Conservation (phyloP, 2,797 vertebrate genomes). For the Etheostoma perlongum region DNA sequence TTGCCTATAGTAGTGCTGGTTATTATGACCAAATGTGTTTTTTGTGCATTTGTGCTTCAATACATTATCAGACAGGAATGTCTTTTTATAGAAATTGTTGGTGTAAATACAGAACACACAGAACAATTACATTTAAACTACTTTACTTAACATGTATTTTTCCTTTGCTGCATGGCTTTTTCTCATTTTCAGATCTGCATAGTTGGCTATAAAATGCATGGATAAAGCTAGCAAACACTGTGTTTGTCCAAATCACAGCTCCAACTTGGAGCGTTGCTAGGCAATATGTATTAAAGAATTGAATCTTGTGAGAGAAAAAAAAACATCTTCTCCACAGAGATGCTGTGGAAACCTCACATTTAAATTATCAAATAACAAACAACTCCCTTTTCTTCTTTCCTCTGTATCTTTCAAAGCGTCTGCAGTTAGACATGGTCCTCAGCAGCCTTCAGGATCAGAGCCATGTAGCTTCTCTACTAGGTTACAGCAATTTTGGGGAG, state of each 20-base stretch:
- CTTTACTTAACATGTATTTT: background rate
- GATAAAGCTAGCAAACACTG: constrained; percentile 9
- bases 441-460: constrained; percentile 90
- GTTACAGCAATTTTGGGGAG: constrained; percentile 87
- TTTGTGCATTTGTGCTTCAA: background rate
- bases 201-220: constrained; percentile 24
- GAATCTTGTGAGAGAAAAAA: constrained; percentile 18
- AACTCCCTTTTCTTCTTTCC: constrained; percentile 3
- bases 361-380: constrained; percentile 7
- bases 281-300: constrained; percentile 43
- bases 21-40: background rate
- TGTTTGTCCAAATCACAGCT: constrained; percentile 10
- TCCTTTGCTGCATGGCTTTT: constrained; percentile 1
- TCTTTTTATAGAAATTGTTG: background rate
- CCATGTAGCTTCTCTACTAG: constrained; percentile 86
- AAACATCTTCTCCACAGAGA: constrained; percentile 2
- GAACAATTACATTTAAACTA: background rate
- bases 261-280: constrained; percentile 44
- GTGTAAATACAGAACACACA: background rate
- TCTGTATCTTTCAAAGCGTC: constrained; percentile 74
- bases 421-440: constrained; percentile 89
- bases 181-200: constrained; percentile 24
- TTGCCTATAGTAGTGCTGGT: background rate
- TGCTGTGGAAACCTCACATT: background rate
- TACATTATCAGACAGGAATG: background rate